phyloP scores from a whole-genome alignment of 2,888 invertebrate species.

The Stictocephala bisonia region DNA sequence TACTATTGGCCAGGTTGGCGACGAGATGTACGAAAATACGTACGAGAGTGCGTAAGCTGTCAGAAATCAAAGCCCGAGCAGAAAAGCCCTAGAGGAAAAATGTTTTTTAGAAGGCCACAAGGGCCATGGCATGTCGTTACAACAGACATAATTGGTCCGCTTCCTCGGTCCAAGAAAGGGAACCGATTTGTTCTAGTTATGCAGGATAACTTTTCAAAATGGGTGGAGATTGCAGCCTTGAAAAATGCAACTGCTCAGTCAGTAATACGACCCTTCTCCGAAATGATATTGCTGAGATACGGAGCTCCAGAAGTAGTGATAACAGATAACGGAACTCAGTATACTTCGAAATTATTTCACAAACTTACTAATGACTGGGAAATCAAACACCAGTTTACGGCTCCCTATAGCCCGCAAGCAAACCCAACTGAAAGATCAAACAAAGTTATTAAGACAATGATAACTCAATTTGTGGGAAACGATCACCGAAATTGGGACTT shows the following conservation, averaged over 20 bases:
- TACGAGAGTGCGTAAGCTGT: conserved; percentile 55
- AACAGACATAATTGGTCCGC: conserved; percentile 59
- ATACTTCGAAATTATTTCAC: conserved; percentile 49
- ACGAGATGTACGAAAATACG: conserved; percentile 54
- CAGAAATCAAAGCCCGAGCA: conserved; percentile 54
- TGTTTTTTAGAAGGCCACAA: conserved; percentile 49
- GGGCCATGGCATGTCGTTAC: conserved; percentile 58
- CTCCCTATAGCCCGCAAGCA: conserved; percentile 59
- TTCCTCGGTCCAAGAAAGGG: conserved; percentile 57
- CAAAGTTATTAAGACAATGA: conserved; percentile 60
- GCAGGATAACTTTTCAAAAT: conserved; percentile 58
- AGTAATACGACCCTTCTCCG: conserved; percentile 37
- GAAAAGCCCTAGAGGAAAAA: conserved; percentile 52
- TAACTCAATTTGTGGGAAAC: conserved; percentile 56
- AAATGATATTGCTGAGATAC: background rate
- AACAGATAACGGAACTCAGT: conserved; percentile 59
- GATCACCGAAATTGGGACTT: conserved; percentile 58
- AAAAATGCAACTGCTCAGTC: conserved; percentile 50
- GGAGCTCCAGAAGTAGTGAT: conserved; percentile 52
- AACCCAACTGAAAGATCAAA: conserved; percentile 62
- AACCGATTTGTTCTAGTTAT: conserved; percentile 55
- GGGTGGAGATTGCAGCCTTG: conserved; percentile 51
- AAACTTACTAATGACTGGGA: conserved; percentile 15
- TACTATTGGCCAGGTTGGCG: conserved; percentile 60
- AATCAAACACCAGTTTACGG: conserved; percentile 53